Percentiles rank a stretch among this genome's conserved stretches.
phyloP scores from a whole-genome alignment of 2,797 vertebrate species.

The Bradypodion pumilum region DNA sequence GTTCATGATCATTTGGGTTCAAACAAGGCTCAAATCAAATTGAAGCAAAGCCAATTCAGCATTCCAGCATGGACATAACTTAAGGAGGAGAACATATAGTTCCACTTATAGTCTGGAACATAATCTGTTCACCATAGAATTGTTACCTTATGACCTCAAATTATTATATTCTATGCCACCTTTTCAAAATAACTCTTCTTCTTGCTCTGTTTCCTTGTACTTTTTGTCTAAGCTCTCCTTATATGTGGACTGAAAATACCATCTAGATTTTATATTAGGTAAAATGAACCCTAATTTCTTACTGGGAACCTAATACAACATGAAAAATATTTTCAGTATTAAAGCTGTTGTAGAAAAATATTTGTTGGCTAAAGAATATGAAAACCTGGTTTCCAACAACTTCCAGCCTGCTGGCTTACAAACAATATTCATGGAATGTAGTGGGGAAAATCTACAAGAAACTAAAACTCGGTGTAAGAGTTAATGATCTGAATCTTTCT shows the following conservation, averaged over 20 bases:
- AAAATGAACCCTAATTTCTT: slow-evolving; percentile 11
- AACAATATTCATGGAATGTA: slow-evolving; percentile 42
- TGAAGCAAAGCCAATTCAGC: too few relatives aligned
- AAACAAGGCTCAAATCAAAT: too few relatives aligned
- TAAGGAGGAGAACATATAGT: too few relatives aligned
- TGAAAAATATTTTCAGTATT: background rate
- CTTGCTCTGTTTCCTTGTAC: background rate
- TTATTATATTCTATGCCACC: background rate
- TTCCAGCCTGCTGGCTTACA: slow-evolving; percentile 25
- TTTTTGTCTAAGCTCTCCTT: background rate
- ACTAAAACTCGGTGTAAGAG: slow-evolving; percentile 45
- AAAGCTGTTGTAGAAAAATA: background rate
- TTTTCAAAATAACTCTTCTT: background rate
- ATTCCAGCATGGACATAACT: too few relatives aligned
- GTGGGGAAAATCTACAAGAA: slow-evolving; percentile 32
- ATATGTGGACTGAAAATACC: background rate
- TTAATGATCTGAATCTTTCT: slow-evolving; percentile 47
- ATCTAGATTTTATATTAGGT: background rate
- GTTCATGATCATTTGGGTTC: too few relatives aligned
- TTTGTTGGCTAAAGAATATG: background rate
- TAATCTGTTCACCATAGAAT: background rate
- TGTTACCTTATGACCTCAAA: background rate
- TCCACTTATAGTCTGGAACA: background rate
- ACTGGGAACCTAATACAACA: background rate
- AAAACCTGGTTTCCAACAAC: slow-evolving; percentile 12